These are phyloP conservation scores for Pheosia tremula DNA, from an alignment of 2,888 invertebrate genomes.

Conservation along the genomic window DNA sequence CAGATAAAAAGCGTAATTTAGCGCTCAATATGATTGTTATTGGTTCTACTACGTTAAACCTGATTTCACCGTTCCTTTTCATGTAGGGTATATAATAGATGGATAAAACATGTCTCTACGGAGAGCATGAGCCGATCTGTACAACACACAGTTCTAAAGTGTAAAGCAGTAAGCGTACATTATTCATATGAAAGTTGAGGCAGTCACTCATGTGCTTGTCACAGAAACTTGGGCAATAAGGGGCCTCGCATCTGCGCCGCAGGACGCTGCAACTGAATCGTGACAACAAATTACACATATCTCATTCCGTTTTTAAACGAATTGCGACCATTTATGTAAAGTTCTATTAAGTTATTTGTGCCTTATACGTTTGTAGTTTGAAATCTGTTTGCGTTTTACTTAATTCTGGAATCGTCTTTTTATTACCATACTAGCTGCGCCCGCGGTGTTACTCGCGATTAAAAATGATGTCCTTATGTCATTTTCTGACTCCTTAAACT, in stretches of 20 bases:
- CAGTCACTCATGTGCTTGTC: conserved; percentile 57
- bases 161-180: conserved; percentile 47
- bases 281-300: conserved; percentile 24
- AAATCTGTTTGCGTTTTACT: not conserved
- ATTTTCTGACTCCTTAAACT: too few relatives aligned
- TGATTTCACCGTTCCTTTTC: too few relatives aligned
- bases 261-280: conserved; percentile 16
- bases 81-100: too few relatives aligned
- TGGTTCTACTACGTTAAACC: too few relatives aligned
- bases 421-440: too few relatives aligned
- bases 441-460: too few relatives aligned
- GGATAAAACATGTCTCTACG: too few relatives aligned
- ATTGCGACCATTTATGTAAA: conserved; percentile 9
- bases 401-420: too few relatives aligned
- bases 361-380: conserved; percentile 14
- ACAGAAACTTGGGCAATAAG: conserved; percentile 53
- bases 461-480: too few relatives aligned
- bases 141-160: not conserved
- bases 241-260: conserved; percentile 32
- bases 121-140: too few relatives aligned
- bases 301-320: conserved; percentile 36
- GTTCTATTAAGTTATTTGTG: conserved; percentile 9
- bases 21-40: too few relatives aligned
- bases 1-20: too few relatives aligned
- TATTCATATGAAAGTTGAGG: conserved; percentile 58